Evolutionary conservation across 1,140 invertebrate genomes (phyloP).

Genomic region (Sipha flava): DNA sequence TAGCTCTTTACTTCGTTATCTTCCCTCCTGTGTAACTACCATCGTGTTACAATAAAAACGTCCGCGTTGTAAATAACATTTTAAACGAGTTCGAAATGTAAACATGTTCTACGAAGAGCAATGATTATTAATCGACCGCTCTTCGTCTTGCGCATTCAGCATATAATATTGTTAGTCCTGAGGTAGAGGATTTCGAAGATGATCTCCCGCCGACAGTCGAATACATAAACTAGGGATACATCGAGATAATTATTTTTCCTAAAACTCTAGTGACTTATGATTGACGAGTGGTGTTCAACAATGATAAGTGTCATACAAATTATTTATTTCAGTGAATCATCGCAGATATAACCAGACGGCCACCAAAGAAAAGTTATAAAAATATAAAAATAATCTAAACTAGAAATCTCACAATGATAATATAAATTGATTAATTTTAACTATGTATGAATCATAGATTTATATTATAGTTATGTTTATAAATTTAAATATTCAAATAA

Average conservation of each 20-base stretch:
- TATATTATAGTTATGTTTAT: not conserved
- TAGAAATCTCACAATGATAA: not conserved
- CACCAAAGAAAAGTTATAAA: not conserved
- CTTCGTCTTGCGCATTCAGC: not conserved
- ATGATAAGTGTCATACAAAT: not conserved
- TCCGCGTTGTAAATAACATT: slow-evolving; percentile 1
- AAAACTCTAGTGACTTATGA: not conserved
- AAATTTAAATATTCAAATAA: no score
- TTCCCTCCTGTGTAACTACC: not conserved
- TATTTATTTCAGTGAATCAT: not conserved
- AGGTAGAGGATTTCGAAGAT: not conserved
- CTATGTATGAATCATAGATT: not conserved
- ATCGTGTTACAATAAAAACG: slow-evolving; percentile 17
- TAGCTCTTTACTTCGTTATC: not conserved
- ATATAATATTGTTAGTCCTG: not conserved
- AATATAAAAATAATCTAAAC: not conserved
- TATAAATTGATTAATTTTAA: not conserved
- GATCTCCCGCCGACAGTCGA: not conserved
- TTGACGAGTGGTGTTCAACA: not conserved
- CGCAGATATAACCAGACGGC: no score
- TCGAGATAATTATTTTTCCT: not conserved
- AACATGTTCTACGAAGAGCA: not conserved
- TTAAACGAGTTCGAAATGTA: slow-evolving; percentile 10
- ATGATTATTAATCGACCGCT: slow-evolving; percentile 20
- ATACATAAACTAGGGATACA: not conserved